Conservation (phyloP, 2,113 vertebrate genomes). For the Lichenostomus cassidix region DNA sequence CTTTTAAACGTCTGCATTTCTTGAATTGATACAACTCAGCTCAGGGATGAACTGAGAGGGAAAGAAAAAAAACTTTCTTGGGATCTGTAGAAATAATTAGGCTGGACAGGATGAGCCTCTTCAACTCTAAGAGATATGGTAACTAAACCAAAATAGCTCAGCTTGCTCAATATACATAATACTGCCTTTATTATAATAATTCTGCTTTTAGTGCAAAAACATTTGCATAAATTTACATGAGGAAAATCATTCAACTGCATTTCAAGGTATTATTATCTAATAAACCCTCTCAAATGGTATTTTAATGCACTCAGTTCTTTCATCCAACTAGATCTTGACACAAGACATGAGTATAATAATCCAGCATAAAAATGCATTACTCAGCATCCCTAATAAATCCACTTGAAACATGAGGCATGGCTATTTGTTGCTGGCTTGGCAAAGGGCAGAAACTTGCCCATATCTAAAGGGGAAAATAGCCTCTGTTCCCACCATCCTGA, state of each 20-base stretch:
- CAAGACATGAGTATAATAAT: background rate
- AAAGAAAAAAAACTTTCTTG: background rate
- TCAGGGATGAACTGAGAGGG: background rate
- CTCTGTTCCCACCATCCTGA: background rate
- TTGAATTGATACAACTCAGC: background rate
- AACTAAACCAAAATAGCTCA: background rate
- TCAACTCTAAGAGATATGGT: background rate
- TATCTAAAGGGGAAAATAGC: background rate
- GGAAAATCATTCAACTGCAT: background rate
- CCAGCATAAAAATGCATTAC: background rate
- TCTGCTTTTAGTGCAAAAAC: background rate
- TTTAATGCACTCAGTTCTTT: background rate
- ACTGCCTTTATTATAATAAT: background rate
- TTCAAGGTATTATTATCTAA: slow-evolving; percentile 32
- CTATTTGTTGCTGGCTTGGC: background rate
- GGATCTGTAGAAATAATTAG: background rate
- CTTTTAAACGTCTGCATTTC: background rate
- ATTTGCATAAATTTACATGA: slow-evolving; percentile 3
- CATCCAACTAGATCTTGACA: background rate
- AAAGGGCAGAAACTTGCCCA: background rate
- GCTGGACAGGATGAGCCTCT: background rate
- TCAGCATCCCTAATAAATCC: background rate
- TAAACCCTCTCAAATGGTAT: background rate
- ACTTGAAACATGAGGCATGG: background rate
- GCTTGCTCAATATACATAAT: background rate